Evolutionary conservation across 2,888 invertebrate species (phyloP).

Genomic region (Drymonia ruficornis): DNA sequence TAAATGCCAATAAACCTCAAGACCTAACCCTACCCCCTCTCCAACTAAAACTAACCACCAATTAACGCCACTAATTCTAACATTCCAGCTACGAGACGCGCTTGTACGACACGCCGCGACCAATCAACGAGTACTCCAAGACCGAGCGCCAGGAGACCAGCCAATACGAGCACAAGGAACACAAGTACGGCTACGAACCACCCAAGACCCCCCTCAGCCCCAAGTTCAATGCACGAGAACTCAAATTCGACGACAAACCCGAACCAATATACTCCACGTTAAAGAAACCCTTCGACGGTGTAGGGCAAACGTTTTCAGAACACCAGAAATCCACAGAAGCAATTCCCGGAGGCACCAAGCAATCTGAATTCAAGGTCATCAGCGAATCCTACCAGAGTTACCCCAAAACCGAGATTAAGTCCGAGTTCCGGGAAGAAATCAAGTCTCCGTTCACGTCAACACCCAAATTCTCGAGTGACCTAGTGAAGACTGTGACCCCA

Average conservation of each 20-base stretch:
- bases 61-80: conserved; percentile 28
- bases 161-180: conserved; percentile 61
- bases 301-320: conserved; percentile 72
- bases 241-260: conserved; percentile 73
- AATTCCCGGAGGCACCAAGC: conserved; percentile 75
- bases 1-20: conserved; percentile 12
- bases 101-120: conserved; percentile 81
- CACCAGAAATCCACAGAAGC: conserved; percentile 75
- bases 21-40: conserved; percentile 11
- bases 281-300: conserved; percentile 71
- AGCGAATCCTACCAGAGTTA: conserved; percentile 74
- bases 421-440: conserved; percentile 64
- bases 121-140: conserved; percentile 63
- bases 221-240: conserved; percentile 79
- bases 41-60: conserved; percentile 40
- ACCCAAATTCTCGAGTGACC: conserved; percentile 66
- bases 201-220: conserved; percentile 76
- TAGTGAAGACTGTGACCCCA: conserved; percentile 71
- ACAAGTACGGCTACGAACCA: conserved; percentile 66
- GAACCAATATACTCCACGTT: conserved; percentile 74
- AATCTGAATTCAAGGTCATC: conserved; percentile 69
- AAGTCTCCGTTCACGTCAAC: conserved; percentile 76
- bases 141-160: conserved; percentile 64
- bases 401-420: conserved; percentile 70
- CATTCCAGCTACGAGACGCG: conserved; percentile 82